Base-by-base conservation (phyloP, 2,888 invertebrate genomes). In the Exephanes ischioxanthus region DNA sequence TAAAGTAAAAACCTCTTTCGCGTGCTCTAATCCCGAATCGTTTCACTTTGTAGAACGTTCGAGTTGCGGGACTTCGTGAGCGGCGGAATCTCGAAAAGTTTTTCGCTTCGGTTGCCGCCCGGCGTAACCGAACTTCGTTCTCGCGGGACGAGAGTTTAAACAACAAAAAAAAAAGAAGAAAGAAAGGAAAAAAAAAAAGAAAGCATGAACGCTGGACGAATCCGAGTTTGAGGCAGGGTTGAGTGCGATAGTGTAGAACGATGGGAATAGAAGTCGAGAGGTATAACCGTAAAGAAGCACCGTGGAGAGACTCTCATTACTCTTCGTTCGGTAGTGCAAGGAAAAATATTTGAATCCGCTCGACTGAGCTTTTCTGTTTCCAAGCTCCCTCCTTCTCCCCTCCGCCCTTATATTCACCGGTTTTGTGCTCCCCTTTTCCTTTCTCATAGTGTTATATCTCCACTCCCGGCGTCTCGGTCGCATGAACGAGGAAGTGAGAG, bases 291-390 rank as follows among this genome's bases (percentile, higher is more conserved):
- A 19, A 19, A 68, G 53, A 72, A 48, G 33, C 14, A 22, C 30
- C 71, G 71, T 75, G 79, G 71, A 55, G 71, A 85, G 73, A 68
- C 82, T 85, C 86, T 89, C 89, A 87, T 91, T 90, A 90, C 88
- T 89, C 87, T 90, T 88, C 86, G 87, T 91, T 89, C 88, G 89
- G 81, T 66, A 79, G 66, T 79, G 72, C 71, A 79, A 75, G 87
- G 84, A 87, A 89, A 89, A 90, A 91, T 89, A 90, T 90, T 90
- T 87, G 88, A 91, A 91, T 90, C 84, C 88, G 87, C 86, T 88
- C 84, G 88, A 84, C 86, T 89, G 86, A 82, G 79, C 87, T 86
- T 82, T 71, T 76, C 45, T 71, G 66, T 61, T 80, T 70, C 79
- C 70, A 66, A 53, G 30, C 66, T 0, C 51, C 72, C 84, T 81